Conservation (phyloP, 2,797 vertebrate species). For the Pristis pectinata region DNA sequence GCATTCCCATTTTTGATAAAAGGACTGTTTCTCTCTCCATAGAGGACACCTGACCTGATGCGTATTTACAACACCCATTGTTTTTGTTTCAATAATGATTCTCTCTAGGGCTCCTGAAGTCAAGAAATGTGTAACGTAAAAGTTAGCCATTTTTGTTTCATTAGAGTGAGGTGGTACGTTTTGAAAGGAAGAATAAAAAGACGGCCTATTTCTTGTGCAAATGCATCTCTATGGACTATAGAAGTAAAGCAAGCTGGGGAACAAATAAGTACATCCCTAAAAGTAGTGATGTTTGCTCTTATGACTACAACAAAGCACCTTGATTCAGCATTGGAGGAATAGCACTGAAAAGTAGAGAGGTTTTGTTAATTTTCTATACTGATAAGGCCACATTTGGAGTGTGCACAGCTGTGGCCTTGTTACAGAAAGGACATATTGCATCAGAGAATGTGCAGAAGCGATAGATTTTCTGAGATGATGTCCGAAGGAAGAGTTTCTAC, state of each 20-base stretch:
- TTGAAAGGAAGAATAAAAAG: background rate
- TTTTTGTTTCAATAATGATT: too few species aligned
- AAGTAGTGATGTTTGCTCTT: background rate
- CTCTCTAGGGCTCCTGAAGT: too few species aligned
- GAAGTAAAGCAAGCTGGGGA: background rate
- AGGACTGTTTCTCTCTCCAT: too few species aligned
- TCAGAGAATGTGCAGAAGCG: background rate
- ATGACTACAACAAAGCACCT: background rate
- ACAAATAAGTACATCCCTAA: background rate
- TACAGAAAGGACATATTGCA: background rate
- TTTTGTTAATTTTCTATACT: background rate
- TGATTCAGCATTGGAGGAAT: background rate
- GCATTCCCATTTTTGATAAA: too few species aligned
- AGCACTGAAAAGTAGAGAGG: background rate
- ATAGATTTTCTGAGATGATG: background rate
- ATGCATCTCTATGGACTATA: background rate
- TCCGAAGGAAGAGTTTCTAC: background rate
- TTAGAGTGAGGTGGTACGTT: background rate
- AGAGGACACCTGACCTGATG: too few species aligned
- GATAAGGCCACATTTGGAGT: background rate
- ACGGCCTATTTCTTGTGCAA: background rate
- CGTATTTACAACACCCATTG: too few species aligned
- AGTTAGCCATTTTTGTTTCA: too few species aligned
- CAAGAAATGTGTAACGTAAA: too few species aligned
- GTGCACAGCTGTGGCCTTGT: background rate